phyloP scores from a whole-genome alignment of 2,888 invertebrate species.

The Lagria hirta region DNA sequence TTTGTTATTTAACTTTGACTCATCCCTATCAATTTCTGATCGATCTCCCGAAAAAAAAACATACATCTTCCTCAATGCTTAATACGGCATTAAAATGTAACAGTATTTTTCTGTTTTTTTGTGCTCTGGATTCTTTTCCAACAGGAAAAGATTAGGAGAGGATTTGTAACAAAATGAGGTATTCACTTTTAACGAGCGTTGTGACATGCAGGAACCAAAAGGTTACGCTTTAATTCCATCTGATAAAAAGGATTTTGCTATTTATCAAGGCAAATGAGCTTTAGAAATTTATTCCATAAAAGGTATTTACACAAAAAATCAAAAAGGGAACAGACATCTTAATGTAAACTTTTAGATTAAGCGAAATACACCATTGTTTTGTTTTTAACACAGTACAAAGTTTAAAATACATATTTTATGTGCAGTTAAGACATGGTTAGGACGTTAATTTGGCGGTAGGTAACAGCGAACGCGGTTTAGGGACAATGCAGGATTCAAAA shows the following conservation, averaged over 20 bases:
- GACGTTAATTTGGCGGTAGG: constrained; percentile 10
- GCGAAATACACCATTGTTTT: constrained; percentile 21
- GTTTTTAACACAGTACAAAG: constrained; percentile 23
- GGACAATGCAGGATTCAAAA: too few relatives aligned
- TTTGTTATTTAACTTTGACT: too few relatives aligned
- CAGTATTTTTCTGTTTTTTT: constrained; percentile 6
- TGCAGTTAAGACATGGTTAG: constrained; percentile 18
- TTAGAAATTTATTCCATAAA: constrained; percentile 19
- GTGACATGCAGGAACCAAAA: constrained; percentile 9
- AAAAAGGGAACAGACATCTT: constrained; percentile 16
- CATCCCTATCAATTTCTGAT: too few relatives aligned
- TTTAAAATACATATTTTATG: constrained; percentile 19
- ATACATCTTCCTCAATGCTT: too few relatives aligned
- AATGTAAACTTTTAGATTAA: constrained; percentile 18
- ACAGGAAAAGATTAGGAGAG: constrained; percentile 11
- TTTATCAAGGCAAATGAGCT: constrained; percentile 8
- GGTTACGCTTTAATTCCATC: constrained; percentile 14
- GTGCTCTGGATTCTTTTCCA: too few relatives aligned
- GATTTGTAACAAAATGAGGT: constrained; percentile 13
- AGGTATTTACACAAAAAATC: constrained; percentile 23
- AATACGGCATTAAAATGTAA: too few relatives aligned
- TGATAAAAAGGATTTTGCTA: constrained; percentile 3
- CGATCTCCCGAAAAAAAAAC: too few relatives aligned
- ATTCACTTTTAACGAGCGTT: constrained; percentile 16
- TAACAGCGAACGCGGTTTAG: too few relatives aligned